Evolutionary conservation across 2,797 vertebrate genomes (phyloP).

Genomic region (Zenarchopterus dispar): DNA sequence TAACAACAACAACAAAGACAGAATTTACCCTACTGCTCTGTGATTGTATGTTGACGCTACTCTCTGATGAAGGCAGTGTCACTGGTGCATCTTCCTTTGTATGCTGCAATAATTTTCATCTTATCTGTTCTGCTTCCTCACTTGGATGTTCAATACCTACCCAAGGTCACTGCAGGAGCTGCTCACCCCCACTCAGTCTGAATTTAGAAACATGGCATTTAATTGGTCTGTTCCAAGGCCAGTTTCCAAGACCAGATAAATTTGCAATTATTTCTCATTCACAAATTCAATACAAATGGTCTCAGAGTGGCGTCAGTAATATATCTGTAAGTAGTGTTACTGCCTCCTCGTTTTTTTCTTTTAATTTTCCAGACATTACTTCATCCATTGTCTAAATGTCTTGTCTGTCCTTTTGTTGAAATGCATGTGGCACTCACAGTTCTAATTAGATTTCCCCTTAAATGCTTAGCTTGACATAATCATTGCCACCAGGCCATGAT

Average conservation of each 20-base stretch:
- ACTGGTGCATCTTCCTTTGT: slow-evolving; percentile 24
- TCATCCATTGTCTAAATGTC: slow-evolving; percentile 10
- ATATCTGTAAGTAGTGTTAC: slow-evolving; percentile 5
- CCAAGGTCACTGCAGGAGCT: slow-evolving; percentile 52
- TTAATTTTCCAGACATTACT: slow-evolving; percentile 15
- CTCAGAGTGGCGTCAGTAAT: slow-evolving; percentile 18
- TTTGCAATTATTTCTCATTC: slow-evolving; percentile 37
- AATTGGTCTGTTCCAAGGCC: slow-evolving; percentile 28
- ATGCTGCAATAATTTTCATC: slow-evolving; percentile 17
- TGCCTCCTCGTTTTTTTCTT: slow-evolving; percentile 10
- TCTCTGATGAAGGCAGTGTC: slow-evolving; percentile 28
- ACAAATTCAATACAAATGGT: slow-evolving; percentile 38
- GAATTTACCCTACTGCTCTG: slow-evolving; percentile 34
- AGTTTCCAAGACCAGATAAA: slow-evolving; percentile 34
- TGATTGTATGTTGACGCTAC: slow-evolving; percentile 26
- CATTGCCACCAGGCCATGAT: slow-evolving; percentile 32
- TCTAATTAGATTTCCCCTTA: slow-evolving; percentile 1
- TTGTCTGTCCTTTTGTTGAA: neutral
- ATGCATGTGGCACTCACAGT: neutral
- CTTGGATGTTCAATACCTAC: slow-evolving; percentile 42
- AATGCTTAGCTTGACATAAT: slow-evolving; percentile 30
- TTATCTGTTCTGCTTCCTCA: slow-evolving; percentile 33
- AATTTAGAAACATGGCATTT: slow-evolving; percentile 50
- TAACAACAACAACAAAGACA: slow-evolving; percentile 9
- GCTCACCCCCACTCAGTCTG: slow-evolving; percentile 33